Evolutionary conservation across 2,888 invertebrate genomes (phyloP).

Genomic region (Orthosia gracilis): DNA sequence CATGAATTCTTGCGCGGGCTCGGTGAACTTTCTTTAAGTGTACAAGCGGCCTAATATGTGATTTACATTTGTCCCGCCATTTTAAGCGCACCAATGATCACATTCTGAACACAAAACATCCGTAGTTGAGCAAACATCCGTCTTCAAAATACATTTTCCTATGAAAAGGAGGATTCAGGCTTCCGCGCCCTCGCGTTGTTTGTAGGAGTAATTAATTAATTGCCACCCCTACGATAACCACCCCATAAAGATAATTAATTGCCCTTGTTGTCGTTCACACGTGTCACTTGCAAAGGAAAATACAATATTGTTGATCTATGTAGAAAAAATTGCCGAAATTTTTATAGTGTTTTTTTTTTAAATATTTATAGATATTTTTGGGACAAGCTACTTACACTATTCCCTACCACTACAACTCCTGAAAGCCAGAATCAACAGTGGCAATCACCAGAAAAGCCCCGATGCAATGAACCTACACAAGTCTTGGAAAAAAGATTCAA

Average conservation of each 20-base stretch:
- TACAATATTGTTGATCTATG: neutral
- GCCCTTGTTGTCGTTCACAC: slow-evolving; percentile 9
- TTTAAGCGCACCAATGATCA: neutral
- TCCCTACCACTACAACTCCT: too few species aligned
- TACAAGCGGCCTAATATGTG: neutral
- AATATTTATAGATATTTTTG: too few species aligned
- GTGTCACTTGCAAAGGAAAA: slow-evolving; percentile 27
- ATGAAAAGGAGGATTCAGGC: neutral
- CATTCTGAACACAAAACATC: neutral
- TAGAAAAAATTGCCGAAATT: too few species aligned
- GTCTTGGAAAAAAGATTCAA: too few species aligned
- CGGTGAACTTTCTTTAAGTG: too few species aligned
- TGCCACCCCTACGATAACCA: slow-evolving; percentile 34
- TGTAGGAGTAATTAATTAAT: slow-evolving; percentile 38
- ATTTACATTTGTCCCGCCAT: neutral
- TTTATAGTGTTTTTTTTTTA: too few species aligned
- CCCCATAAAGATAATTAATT: slow-evolving; percentile 38
- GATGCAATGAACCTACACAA: too few species aligned
- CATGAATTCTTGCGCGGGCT: too few species aligned
- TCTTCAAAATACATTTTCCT: neutral
- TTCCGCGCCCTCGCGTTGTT: slow-evolving; percentile 17
- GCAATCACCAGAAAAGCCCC: too few species aligned
- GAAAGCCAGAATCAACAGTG: too few species aligned
- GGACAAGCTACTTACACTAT: too few species aligned
- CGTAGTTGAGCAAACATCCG: neutral